phyloP scores from a whole-genome alignment of 2,797 vertebrate genomes.

The Natrix natrix region DNA sequence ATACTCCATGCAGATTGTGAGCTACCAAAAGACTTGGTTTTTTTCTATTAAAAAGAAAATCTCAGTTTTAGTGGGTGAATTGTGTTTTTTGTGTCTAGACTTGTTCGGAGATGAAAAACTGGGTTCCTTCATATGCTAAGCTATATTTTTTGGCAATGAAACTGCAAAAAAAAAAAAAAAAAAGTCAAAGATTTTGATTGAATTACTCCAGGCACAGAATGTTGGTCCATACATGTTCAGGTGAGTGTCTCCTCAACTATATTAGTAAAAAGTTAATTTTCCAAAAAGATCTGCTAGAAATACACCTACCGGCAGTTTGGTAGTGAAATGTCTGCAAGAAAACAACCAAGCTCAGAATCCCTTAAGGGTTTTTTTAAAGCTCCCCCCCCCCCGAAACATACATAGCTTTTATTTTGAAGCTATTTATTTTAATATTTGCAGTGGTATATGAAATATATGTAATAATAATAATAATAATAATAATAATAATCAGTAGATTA shows the following conservation, averaged over 20 bases:
- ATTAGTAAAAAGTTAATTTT: neutral
- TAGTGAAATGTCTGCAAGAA: neutral
- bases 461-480: too few species aligned
- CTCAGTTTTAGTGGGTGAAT: neutral
- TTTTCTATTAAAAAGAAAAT: neutral
- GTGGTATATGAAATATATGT: neutral
- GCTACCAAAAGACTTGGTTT: neutral
- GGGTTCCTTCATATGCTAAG: neutral
- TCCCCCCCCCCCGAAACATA: neutral
- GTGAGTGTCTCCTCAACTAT: neutral
- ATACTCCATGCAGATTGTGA: neutral
- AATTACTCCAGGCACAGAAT: slow-evolving; percentile 28
- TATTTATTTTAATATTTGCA: slow-evolving; percentile 30
- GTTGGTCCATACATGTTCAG: neutral
- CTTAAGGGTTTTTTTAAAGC: neutral
- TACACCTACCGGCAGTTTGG: neutral
- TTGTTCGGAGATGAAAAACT: neutral
- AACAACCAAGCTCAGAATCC: neutral
- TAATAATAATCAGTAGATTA: too few species aligned
- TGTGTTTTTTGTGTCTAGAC: neutral
- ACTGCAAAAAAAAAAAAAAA: slow-evolving; percentile 22
- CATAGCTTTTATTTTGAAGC: slow-evolving; percentile 19
- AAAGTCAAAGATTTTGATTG: slow-evolving; percentile 30
- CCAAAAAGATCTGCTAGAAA: slow-evolving; percentile 8
- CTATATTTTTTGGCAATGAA: neutral